phyloP scores from a whole-genome alignment of 2,797 vertebrate genomes.

The Yasuhikotakia modesta region DNA sequence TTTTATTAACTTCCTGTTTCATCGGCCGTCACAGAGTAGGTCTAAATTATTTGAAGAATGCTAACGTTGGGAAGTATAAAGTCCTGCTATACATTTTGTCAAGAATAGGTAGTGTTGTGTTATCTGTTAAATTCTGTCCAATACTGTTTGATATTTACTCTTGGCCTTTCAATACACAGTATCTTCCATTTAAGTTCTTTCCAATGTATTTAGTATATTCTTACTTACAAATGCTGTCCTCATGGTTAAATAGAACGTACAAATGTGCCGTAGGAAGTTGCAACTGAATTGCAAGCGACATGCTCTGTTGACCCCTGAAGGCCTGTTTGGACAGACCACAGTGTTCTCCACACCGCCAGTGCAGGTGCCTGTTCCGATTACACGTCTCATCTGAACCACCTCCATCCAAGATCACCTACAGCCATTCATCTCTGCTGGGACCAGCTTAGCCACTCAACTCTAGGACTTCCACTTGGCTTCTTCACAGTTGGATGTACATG shows the following conservation, averaged over 20 bases:
- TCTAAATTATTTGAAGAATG: too few species aligned
- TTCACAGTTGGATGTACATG: slow-evolving; percentile 48
- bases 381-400: slow-evolving; percentile 58
- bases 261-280: slow-evolving; percentile 21
- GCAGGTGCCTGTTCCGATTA: slow-evolving; percentile 62
- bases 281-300: slow-evolving; percentile 8
- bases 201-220: not conserved
- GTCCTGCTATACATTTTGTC: not conserved
- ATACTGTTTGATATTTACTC: not conserved
- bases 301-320: slow-evolving; percentile 17
- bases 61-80: not conserved
- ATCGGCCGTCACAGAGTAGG: too few species aligned
- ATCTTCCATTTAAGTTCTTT: not conserved
- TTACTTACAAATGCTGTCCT: not conserved
- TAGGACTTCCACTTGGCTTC: slow-evolving; percentile 63
- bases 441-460: slow-evolving; percentile 63
- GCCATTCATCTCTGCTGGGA: slow-evolving; percentile 63
- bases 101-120: too few species aligned
- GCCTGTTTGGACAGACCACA: slow-evolving; percentile 10
- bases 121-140: too few species aligned
- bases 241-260: not conserved
- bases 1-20: too few species aligned
- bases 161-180: not conserved
- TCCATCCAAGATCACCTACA: slow-evolving; percentile 62
- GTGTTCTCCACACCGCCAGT: slow-evolving; percentile 49